Base-by-base conservation (phyloP, 30 jellyfish, hydroid and myxozoan species). In the Hydra vulgaris region DNA sequence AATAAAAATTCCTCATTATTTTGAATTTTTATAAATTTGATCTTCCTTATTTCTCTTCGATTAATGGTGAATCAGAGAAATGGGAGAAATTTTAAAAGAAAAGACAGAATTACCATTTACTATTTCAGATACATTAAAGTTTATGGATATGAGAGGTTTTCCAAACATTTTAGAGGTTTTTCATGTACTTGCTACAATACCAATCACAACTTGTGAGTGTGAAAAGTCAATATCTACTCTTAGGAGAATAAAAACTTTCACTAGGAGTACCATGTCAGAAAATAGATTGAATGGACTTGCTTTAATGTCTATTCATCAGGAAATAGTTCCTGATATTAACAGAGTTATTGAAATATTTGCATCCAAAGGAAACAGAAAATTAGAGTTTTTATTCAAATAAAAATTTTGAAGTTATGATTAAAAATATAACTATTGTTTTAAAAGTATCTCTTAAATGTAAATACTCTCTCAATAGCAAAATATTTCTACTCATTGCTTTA, bases 181-280 rank as follows among this genome's bases (percentile, higher is more conserved):
- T 71, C 77, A 69, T 23, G 81, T 87, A 23, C 74, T 87, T 17
- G 94, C 85, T n/a, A 73, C 87, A 24, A 27, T 82, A 19, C 94
- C 95, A 8, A 85, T 87, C 26, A 87, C 85, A 18, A 26, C 88
- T 23, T 82, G 96, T 67, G 74, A 54, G 54, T 82, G 89, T 68
- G 96, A 87, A 69, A 54, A 90, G 55, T 69, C 91, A 23, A 70
- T 81, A 54, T 86, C 84, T 7, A 79, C 81, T 17, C 55, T 86
- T 76, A 73, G 87, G 27, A 86, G 87, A 19, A 76, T 86, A 20
- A 86, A 86, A 76, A 79, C 83, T 8, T 80, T 55, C 74, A 27
- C 72, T 25, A 83, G 91, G 16, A 82, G 82, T 73, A 87, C 81
- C 12, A 40, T 40, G 61, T 40, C 61, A 40, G 61, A 40, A 40